Conservation (phyloP, 2,888 invertebrate genomes). For the Lycia hirtaria region DNA sequence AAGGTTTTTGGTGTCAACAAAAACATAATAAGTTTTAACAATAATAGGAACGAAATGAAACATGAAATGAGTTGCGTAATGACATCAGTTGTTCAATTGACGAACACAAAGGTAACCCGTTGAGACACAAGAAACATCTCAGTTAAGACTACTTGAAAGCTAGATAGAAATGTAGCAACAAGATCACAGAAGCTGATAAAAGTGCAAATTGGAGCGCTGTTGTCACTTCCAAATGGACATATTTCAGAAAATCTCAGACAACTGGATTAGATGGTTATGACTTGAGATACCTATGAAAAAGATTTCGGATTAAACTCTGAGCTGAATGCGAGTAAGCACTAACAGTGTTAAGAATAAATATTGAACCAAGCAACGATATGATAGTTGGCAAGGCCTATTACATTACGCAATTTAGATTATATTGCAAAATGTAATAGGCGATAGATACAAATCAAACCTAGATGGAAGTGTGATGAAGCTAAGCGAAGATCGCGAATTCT, state of each 20-base stretch:
- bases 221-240: conserved; percentile 45
- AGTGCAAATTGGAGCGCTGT: conserved; percentile 30
- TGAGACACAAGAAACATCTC: conserved; percentile 31
- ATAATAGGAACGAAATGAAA: conserved; percentile 2
- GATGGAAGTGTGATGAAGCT: conserved; percentile 41
- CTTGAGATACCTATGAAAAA: conserved; percentile 44
- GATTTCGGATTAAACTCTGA: neutral
- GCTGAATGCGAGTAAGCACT: neutral
- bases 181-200: conserved; percentile 42
- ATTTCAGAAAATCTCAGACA: conserved; percentile 47
- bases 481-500: conserved; percentile 43
- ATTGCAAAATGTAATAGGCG: conserved; percentile 24
- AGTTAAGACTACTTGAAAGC: conserved; percentile 32
- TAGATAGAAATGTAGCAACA: conserved; percentile 39
- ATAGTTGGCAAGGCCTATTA: neutral
- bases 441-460: conserved; percentile 34
- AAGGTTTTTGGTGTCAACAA: neutral
- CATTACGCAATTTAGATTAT: conserved; percentile 21
- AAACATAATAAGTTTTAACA: neutral
- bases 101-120: conserved; percentile 31
- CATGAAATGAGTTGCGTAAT: conserved; percentile 20
- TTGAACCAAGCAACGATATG: neutral
- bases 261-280: conserved; percentile 53
- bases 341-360: neutral
- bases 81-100: conserved; percentile 24